These are phyloP conservation scores for Andrena cerasifolii DNA, from an alignment of 1,140 invertebrate species.

Conservation along the genomic window DNA sequence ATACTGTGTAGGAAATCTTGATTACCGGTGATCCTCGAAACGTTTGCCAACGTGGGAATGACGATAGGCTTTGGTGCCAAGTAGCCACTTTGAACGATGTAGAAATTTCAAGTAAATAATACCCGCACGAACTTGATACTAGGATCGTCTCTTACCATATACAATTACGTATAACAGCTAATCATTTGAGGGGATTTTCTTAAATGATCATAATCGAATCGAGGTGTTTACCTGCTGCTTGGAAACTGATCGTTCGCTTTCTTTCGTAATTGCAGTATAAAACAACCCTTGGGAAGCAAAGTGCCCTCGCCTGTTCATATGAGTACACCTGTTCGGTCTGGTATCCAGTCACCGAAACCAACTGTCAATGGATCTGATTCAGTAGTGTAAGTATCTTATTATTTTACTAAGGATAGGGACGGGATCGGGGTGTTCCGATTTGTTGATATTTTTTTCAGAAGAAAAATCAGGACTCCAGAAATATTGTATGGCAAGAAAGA, in stretches of 20 bases:
- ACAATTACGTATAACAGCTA: not conserved
- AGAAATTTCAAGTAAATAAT: not conserved
- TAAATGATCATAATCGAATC: not conserved
- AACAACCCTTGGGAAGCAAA: constrained; percentile 77
- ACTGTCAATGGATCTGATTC: constrained; percentile 77
- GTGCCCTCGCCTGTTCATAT: constrained; percentile 78
- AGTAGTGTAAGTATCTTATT: constrained; percentile 71
- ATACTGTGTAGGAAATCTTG: constrained; percentile 24
- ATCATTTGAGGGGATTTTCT: not conserved
- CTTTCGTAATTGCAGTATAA: constrained; percentile 74
- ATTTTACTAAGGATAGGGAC: no score
- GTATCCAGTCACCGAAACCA: constrained; percentile 79
- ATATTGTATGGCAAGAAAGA: no score
- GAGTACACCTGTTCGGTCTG: constrained; percentile 74
- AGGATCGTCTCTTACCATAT: not conserved
- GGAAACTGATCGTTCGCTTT: constrained; percentile 25
- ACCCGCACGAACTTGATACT: not conserved
- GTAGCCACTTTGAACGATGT: constrained; percentile 1
- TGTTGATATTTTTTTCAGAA: no score
- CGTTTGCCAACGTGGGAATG: constrained; percentile 9
- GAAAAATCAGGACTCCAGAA: no score
- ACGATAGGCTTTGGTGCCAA: not conserved
- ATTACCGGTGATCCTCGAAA: constrained; percentile 18
- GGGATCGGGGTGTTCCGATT: no score
- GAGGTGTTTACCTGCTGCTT: not conserved